Evolutionary conservation across 2,113 vertebrate species (phyloP), one percentile per base, ranked within the genome.

Genomic region (Xiphias gladius): DNA sequence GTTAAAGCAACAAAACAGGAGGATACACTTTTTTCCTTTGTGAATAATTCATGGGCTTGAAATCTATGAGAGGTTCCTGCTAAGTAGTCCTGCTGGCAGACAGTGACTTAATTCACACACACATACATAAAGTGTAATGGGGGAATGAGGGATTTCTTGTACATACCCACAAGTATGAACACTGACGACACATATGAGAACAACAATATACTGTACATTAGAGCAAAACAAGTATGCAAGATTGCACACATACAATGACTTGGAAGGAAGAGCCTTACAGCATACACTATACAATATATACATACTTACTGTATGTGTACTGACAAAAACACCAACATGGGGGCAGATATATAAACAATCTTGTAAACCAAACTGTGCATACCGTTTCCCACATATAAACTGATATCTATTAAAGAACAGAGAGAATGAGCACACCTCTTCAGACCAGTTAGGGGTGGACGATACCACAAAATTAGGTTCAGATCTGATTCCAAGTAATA

Each of bases 31-130:
- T 35, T 59, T 86, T 67, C 74, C n/a, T 81, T 55, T 78, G 54
- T 93, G 77, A 93, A 92, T 91, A 81, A 94, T 93, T 86, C 79
- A 92, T 89, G 65, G 61, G 16, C 20, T 72, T 84, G 73, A 91
- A 87, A 90, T 88, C 78, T 82, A 76, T 72, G 83, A 83, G 67
- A 79, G 70, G 52, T 70, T 89, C 78, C 59, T 87, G 82, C 77
- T 86, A 86, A 88, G 77, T 81, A 83, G 77, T 89, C 39, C 70
- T 77, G 55, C 68, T 79, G 82, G 80, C 76, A 83, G 69, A 85
- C 58, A 80, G 63, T 66, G 76, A 80, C 24, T 26, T 61, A 64
- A 77, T 59, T 50, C 75, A 79, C 70, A 62, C 65, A 37, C 71
- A 46, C 66, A 30, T 37, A 59, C 43, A 50, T 7, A 13, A 39